Evolutionary conservation across 2,113 vertebrate species (phyloP), one percentile per base, ranked within the genome.

Genomic region (Australoheros scitulus): DNA sequence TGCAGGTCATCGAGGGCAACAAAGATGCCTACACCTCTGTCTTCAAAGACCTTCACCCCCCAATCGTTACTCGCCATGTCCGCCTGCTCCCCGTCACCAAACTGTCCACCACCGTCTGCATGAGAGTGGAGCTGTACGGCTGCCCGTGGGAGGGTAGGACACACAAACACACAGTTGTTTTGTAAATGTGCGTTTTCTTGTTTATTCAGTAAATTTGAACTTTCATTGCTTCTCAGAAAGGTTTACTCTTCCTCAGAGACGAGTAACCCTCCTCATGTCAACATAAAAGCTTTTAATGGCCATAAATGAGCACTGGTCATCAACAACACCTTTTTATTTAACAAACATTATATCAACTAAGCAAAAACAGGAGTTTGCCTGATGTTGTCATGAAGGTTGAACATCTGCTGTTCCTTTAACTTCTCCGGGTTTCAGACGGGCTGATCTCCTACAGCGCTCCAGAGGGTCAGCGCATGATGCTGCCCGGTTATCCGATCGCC

Each of bases 111-210:
- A 97, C 96, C 0, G 96, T 98, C 11, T 98, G 97, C 83, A 97
- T 98, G 97, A 93, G 97, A n/a, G 94, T 97, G 86, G 97, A 98
- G 94, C 95, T 98, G 50, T 98, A 98, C 3, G 97, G 97, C 91
- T 98, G 97, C 9, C 77, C 91, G 1, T 98, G 97, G 97, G 94
- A 95, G 1, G 97, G 97, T 98, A 90, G 88, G 96, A 65, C 43
- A 3, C 52, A 61, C 60, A 74, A 47, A 38, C n/a, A 24, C 56
- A 24, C n/a, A 0, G 11, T 68, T 52, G 24, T 24, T 24, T 70
- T 50, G 10, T 18, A 8, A 32, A 41, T n/a, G 15, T 29, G 47
- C 20, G 11, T 76, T 38, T 13, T 58, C 6, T 36, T 70, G 56
- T 65, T 76, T 50, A 63, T 9, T 61, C 14, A 20, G n/a, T 20